These are phyloP conservation scores for Campaea margaritaria DNA, from an alignment of 2,888 invertebrate genomes.

Conservation along the genomic window DNA sequence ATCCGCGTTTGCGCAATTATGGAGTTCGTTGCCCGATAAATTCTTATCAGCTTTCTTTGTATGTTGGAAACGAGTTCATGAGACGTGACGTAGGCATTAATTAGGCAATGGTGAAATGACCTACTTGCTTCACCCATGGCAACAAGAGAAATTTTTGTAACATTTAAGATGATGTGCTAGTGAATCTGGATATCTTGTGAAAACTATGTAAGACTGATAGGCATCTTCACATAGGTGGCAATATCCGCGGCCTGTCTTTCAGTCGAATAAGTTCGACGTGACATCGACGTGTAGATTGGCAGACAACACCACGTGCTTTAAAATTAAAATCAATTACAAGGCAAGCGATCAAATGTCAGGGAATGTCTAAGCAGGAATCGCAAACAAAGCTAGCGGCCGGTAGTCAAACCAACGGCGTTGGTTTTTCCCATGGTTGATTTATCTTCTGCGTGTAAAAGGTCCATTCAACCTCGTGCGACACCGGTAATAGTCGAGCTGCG, in stretches of 20 bases:
- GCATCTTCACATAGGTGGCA: no score
- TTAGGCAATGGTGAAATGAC: conserved; percentile 57
- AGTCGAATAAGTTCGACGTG: conserved; percentile 19
- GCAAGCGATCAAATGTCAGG: conserved; percentile 60
- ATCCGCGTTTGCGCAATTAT: conserved; percentile 60
- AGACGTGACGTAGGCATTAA: conserved; percentile 62
- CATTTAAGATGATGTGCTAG: no score
- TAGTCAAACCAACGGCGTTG: conserved; percentile 42
- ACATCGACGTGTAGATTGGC: conserved; percentile 22
- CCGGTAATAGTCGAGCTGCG: conserved; percentile 25
- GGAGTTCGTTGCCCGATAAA: conserved; percentile 76
- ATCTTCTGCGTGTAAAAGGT: conserved; percentile 56
- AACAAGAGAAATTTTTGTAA: no score
- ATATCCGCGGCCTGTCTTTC: conserved; percentile 3
- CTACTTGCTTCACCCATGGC: not conserved
- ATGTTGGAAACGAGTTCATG: conserved; percentile 59
- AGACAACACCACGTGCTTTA: conserved; percentile 32
- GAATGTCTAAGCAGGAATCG: conserved; percentile 41
- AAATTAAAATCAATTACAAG: conserved; percentile 45
- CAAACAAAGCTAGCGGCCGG: conserved; percentile 53
- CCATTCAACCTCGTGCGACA: conserved; percentile 55
- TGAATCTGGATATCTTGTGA: not conserved
- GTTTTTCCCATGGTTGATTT: conserved; percentile 67
- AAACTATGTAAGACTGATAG: no score
- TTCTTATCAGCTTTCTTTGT: conserved; percentile 76